Evolutionary conservation across 2,888 invertebrate species (phyloP), one percentile per base, ranked within the genome.

Genomic region (Sicus ferrugineus): DNA sequence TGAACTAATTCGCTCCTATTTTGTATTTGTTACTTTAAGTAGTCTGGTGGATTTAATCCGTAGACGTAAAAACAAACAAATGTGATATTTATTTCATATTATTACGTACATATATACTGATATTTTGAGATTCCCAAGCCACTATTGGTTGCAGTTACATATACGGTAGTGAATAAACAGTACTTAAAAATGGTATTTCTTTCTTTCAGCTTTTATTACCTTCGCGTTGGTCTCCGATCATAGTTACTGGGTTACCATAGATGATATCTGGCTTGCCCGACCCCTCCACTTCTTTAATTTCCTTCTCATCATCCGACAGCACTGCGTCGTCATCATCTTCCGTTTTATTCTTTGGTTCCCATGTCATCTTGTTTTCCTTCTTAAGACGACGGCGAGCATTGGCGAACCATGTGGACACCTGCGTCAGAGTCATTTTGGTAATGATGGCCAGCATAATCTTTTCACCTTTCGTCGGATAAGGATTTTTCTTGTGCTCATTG

Each of bases 331-430:
- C 94, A 81, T 94, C 94, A 78, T 93, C 93, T 81, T 94, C 94
- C 58, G 93, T 93, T 84, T 93, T 93, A 86, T 96, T 96, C 86
- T 95, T 93, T 72, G 96, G 95, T 83, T 95, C 95, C 97, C 97
- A 97, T 73, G 96, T 96, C 96, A 96, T 96, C 86, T 97, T 97
- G 87, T 97, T 97, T 87, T 97, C 97, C 84, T 97, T 97, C 88
- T 97, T 97, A 77, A 97, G 89, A 54, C 97, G 89, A 76, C 97
- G 88, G 72, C 97, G 88, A 42, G 97, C 97, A 86, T 97, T 97
- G 72, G 97, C 97, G 85, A 97, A 97, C 97, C 97, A 97, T 79
- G 97, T 97, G 72, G 95, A 95, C 74, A 97, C 97, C 85, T 95
- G 95, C 67, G 96, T 97, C 75, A 96, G 86, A 71, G 96, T 96